Conservation (phyloP, 1,140 invertebrate species). For the Anastrepha ludens region DNA sequence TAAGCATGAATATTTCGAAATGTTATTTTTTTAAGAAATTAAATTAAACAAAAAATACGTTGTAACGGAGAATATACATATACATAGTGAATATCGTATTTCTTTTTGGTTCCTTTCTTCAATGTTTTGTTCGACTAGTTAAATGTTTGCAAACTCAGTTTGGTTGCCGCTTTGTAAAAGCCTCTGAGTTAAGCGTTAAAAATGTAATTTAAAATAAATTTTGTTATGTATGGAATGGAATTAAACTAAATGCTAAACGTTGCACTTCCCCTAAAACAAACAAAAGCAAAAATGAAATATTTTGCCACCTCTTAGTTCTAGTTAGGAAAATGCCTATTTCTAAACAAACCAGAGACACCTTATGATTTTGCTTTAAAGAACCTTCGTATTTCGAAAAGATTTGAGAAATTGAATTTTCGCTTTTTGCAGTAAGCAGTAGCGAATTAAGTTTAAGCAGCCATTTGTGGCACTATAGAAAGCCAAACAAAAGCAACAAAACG, state of each 20-base stretch:
- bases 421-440: background rate
- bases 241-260: background rate
- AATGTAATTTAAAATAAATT: background rate
- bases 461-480: too few relatives aligned
- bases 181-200: background rate
- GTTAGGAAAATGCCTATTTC: constrained; percentile 6
- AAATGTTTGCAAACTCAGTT: constrained; percentile 37
- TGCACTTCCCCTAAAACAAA: background rate
- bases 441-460: background rate
- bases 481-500: too few relatives aligned
- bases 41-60: background rate
- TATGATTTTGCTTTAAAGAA: constrained; percentile 15
- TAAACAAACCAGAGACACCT: background rate
- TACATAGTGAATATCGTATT: background rate
- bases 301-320: constrained; percentile 32
- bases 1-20: constrained; percentile 30
- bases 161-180: constrained; percentile 48
- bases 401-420: background rate
- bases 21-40: constrained; percentile 1
- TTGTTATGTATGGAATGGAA: background rate
- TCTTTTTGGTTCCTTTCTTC: background rate
- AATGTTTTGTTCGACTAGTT: background rate
- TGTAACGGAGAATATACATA: background rate
- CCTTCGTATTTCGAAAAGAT: background rate
- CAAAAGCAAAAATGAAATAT: background rate